These are phyloP conservation scores for Dichetophora obliterata DNA, from an alignment of 2,888 invertebrate genomes.

Conservation along the genomic window DNA sequence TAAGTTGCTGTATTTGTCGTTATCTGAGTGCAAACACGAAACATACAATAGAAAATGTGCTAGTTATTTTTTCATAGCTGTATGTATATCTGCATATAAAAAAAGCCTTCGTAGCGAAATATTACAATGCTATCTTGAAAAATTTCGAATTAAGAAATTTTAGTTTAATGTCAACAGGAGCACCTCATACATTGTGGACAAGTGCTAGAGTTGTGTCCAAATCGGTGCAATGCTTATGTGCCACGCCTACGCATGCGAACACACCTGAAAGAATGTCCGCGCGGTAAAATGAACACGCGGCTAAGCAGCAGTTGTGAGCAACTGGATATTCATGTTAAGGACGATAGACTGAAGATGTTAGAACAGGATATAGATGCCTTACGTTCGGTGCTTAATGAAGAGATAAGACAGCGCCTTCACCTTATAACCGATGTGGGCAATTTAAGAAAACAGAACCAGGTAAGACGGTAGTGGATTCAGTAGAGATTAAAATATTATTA, in stretches of 20 bases:
- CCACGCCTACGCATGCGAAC: conserved; percentile 75
- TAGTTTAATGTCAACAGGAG: conserved; percentile 68
- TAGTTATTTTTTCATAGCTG: too few relatives aligned
- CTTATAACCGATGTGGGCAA: conserved; percentile 68
- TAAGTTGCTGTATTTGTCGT: too few relatives aligned
- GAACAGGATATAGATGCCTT: conserved; percentile 62
- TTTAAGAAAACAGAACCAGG: conserved; percentile 67
- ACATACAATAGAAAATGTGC: too few relatives aligned
- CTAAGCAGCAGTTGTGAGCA: conserved; percentile 54
- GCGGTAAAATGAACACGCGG: conserved; percentile 48
- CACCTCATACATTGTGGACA: conserved; percentile 80
- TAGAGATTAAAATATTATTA: neutral
- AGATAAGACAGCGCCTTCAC: conserved; percentile 68
- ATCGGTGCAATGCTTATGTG: conserved; percentile 79
- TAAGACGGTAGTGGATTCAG: neutral
- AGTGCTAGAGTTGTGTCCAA: conserved; percentile 79
- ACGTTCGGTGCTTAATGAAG: conserved; percentile 67
- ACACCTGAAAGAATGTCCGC: conserved; percentile 72
- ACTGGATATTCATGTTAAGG: conserved; percentile 54
- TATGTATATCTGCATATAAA: too few relatives aligned
- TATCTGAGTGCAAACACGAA: too few relatives aligned
- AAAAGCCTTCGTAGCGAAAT: too few relatives aligned
- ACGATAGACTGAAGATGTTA: conserved; percentile 59
- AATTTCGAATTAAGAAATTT: neutral
- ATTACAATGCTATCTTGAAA: neutral